These are phyloP conservation scores for Prionailurus viverrinus DNA, from an alignment of 2,113 vertebrate species.

Conservation along the genomic window DNA sequence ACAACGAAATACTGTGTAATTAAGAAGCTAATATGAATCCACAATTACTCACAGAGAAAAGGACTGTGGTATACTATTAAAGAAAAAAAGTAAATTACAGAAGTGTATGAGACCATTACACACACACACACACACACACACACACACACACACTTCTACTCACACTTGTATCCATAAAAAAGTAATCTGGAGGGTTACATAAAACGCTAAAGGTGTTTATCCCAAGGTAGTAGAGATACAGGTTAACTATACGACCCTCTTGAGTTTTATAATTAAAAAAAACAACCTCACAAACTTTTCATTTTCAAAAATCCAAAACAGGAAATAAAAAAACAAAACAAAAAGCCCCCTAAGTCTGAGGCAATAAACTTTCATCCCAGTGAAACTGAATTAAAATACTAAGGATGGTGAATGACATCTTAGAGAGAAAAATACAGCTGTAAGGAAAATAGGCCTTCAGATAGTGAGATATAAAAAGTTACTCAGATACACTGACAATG, in stretches of 20 bases:
- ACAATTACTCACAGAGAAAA: not conserved
- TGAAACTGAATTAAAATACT: constrained; percentile 26
- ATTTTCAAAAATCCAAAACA: constrained; percentile 33
- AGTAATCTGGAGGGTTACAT: not conserved
- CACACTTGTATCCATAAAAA: not conserved
- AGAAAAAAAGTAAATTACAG: not conserved
- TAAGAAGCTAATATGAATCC: not conserved
- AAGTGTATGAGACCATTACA: not conserved
- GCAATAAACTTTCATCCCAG: not conserved
- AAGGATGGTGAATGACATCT: not conserved
- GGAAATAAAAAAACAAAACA: not conserved
- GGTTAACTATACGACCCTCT: not conserved
- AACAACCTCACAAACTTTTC: not conserved
- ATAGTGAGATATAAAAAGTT: not conserved
- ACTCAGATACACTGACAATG: not conserved
- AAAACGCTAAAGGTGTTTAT: not conserved
- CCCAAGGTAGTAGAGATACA: not conserved
- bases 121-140: not conserved
- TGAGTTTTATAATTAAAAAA: not conserved
- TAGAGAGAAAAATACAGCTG: not conserved
- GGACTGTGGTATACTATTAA: not conserved
- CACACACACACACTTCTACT: not conserved
- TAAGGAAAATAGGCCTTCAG: not conserved
- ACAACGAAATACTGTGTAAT: not conserved
- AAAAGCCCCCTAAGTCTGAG: not conserved